Percentiles rank a stretch among this genome's conserved stretches.
phyloP scores from a whole-genome alignment of 2,113 vertebrate genomes.

The Amazona vittata region DNA sequence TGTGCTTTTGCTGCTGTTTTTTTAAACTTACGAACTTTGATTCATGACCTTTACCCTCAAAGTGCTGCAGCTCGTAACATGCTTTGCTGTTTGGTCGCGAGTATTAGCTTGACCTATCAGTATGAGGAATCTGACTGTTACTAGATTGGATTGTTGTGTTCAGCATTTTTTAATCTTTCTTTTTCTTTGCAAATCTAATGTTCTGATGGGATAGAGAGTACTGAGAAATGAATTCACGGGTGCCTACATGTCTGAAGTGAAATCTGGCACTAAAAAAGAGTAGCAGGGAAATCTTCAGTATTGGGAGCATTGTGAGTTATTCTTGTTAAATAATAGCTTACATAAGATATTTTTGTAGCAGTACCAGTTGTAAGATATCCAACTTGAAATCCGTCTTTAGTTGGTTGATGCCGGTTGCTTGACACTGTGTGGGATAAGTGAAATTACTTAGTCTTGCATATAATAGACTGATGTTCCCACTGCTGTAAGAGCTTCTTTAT shows the following conservation, averaged over 20 bases:
- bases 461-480: not conserved
- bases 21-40: not conserved
- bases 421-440: not conserved
- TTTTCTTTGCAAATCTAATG: not conserved
- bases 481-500: not conserved
- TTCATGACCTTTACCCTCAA: not conserved
- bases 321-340: not conserved
- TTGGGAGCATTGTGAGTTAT: not conserved
- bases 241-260: not conserved
- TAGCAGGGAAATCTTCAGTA: not conserved
- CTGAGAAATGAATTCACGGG: not conserved
- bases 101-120: not conserved
- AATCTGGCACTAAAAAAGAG: not conserved
- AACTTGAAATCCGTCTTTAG: not conserved
- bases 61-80: not conserved
- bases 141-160: not conserved
- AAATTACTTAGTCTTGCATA: not conserved
- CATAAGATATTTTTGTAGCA: not conserved
- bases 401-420: not conserved
- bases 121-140: not conserved
- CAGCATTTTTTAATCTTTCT: not conserved
- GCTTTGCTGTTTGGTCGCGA: not conserved
- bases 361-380: not conserved
- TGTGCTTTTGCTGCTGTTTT: not conserved
- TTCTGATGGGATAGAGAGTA: not conserved